Percentiles rank a stretch among this genome's conserved stretches.
phyloP scores from a whole-genome alignment of 2,888 invertebrate species.

The Frankliniella fusca region DNA sequence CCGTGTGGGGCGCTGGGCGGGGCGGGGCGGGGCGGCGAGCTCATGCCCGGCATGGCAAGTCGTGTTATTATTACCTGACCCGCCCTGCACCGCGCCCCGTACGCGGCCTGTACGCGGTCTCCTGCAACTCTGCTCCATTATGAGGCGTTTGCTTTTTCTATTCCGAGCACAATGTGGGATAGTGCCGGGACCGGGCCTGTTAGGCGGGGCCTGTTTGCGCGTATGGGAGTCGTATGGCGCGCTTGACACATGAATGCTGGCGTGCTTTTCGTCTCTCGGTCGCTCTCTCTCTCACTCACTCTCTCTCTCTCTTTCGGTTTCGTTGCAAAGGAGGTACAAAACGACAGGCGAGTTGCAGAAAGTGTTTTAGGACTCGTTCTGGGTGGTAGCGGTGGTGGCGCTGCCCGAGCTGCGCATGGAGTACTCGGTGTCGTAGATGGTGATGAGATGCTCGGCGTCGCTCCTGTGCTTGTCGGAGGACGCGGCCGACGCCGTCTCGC shows the following conservation, averaged over 20 bases:
- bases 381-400: neutral
- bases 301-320: no score
- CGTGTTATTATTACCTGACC: neutral
- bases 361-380: neutral
- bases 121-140: neutral
- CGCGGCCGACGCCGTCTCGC: neutral
- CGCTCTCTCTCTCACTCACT: no score
- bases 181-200: neutral
- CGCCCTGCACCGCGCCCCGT: neutral
- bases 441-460: neutral
- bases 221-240: neutral
- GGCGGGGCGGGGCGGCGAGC: neutral
- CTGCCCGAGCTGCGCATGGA: constrained; percentile 11
- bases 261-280: no score
- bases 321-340: neutral
- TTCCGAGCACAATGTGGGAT: neutral
- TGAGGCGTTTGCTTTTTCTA: neutral
- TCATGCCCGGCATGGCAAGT: neutral
- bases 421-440: neutral
- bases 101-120: neutral
- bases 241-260: neutral
- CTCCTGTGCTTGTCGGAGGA: neutral
- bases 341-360: neutral
- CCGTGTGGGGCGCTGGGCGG: neutral
- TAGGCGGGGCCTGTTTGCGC: no score